Conservation (phyloP, 2,888 invertebrate species). For the Apamea epomidion region DNA sequence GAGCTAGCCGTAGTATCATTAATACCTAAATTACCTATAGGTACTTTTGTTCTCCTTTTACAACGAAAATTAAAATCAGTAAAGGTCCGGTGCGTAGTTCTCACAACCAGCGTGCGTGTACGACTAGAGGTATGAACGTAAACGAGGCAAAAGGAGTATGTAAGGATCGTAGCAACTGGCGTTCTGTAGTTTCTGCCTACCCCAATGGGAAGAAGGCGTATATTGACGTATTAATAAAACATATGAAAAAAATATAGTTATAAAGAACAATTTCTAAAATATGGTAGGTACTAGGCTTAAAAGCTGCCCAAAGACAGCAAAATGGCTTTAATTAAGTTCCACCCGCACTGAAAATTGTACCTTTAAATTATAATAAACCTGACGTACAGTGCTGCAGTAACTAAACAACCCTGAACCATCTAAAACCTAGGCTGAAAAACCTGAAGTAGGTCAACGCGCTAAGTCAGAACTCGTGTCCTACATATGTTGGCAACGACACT, state of each 20-base stretch:
- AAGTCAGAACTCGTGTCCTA: slow-evolving; percentile 80
- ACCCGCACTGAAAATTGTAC: slow-evolving; percentile 18
- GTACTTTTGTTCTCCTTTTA: background rate
- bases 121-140: too few species aligned
- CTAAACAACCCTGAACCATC: slow-evolving; percentile 43
- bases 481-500: slow-evolving; percentile 81
- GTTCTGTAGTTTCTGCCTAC: too few species aligned
- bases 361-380: slow-evolving; percentile 41
- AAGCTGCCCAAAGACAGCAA: slow-evolving; percentile 17
- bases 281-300: background rate
- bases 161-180: too few species aligned
- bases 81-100: background rate
- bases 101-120: background rate
- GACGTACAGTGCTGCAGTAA: slow-evolving; percentile 41
- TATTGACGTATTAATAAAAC: too few species aligned
- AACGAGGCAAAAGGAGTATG: too few species aligned
- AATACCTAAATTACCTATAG: background rate
- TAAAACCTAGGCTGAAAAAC: slow-evolving; percentile 52
- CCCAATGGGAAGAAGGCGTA: too few species aligned
- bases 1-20: background rate
- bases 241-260: too few species aligned
- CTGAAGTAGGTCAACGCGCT: slow-evolving; percentile 75
- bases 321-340: slow-evolving; percentile 35
- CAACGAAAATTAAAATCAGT: background rate
- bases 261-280: slow-evolving; percentile 6